These are phyloP conservation scores for Acanthosepion pharaonis DNA, from an alignment of 2,888 invertebrate species.

Conservation along the genomic window DNA sequence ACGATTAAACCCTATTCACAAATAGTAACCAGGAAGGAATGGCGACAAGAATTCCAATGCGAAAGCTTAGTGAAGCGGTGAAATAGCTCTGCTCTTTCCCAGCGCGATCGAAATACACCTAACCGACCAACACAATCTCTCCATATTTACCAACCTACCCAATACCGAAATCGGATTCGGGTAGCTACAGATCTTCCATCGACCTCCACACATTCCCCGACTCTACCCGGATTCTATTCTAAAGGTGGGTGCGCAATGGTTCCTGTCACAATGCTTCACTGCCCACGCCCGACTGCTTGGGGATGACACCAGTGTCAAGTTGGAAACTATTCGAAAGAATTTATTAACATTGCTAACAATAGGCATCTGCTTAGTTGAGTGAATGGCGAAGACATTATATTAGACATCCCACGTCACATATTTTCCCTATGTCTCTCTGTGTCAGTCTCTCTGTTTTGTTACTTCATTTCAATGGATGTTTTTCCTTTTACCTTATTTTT, in stretches of 20 bases:
- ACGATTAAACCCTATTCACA: constrained; percentile 9
- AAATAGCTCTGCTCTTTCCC: not conserved
- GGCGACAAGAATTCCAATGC: not conserved
- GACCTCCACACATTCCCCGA: not conserved
- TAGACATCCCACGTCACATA: not conserved
- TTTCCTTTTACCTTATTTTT: not conserved
- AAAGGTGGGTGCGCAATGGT: not conserved
- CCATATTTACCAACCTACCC: not conserved
- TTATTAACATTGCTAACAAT: not conserved
- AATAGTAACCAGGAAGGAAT: not conserved
- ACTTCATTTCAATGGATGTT: not conserved
- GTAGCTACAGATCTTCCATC: not conserved
- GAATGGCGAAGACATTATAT: not conserved
- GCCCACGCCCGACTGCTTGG: not conserved
- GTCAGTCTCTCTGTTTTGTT: not conserved
- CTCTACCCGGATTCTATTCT: not conserved
- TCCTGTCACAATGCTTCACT: not conserved
- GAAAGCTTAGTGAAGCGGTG: not conserved
- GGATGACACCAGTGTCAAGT: not conserved
- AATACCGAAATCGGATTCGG: not conserved
- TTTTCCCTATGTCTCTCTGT: not conserved
- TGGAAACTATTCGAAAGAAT: not conserved
- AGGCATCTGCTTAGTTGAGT: not conserved
- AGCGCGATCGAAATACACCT: not conserved
- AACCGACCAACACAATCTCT: not conserved